Base-by-base conservation (phyloP, 2,888 invertebrate genomes). In the Antitype chi region DNA sequence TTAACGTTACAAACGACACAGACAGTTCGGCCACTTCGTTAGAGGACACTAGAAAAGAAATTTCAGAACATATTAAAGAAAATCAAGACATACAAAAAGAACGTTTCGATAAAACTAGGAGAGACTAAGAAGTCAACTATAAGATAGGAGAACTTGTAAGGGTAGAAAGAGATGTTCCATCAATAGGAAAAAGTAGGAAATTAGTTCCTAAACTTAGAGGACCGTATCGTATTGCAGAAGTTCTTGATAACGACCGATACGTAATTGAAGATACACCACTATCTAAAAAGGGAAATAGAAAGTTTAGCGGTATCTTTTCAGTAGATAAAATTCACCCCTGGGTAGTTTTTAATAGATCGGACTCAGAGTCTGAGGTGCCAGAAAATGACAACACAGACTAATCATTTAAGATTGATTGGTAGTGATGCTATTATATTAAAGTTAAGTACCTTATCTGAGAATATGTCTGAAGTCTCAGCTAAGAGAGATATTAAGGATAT, bases 91-190 rank as follows among this genome's bases (percentile, higher is more conserved):
- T 15, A 25, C 63, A 63, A 63, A 63, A 43, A n/a, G n/a, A 63
- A 63, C 63, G 63, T 63, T 63, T 63, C 8, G n/a, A 63, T 63
- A 63, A 63, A 43, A 13, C 38, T 63, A 63, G 38, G 38, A 63
- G n/a, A n/a, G n/a, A n/a, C n/a, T n/a, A 43, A 43, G n/a, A 38
- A 63, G 38, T 63, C 8, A 47, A 47, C 25, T 47, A 64, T 47
- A 25, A 64, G 43, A 25, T 73, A 69, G 79, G 79, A 15, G 75
- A 79, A 38, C 63, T 79, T n/a, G 79, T 79, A 43, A 52, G 79
- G 13, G 28, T 77, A 68, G 77, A 77, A 69, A 70, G 77, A 47
- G 77, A 77, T 23, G 68, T 77, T 7, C 77, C 77, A 23, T 77
- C 77, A 57, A 53, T 28, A 55, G 77, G 77, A 23, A 49, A 77